Conservation (phyloP, 2,888 invertebrate genomes). For the Magallana nippona region DNA sequence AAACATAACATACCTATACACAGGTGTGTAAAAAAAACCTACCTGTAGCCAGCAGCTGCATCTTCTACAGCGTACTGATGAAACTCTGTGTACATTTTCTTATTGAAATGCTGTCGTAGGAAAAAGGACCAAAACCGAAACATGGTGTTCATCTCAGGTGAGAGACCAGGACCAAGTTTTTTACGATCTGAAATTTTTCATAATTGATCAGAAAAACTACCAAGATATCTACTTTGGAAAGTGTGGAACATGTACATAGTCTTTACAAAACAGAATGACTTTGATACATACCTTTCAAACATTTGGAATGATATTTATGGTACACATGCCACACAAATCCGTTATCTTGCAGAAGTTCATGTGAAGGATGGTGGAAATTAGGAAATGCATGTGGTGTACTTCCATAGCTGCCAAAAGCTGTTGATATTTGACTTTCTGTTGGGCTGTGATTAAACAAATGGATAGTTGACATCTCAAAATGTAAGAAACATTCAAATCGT, state of each 20-base stretch:
- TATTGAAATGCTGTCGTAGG: conserved; percentile 97
- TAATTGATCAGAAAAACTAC: too few relatives aligned
- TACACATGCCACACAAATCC: conserved; percentile 99
- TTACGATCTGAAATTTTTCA: conserved; percentile 88
- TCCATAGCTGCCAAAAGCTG: conserved; percentile 83
- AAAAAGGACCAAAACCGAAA: conserved; percentile 99
- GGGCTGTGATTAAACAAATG: conserved; percentile 60
- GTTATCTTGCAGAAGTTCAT: conserved; percentile 95
- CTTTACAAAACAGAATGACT: too few relatives aligned
- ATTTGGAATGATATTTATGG: conserved; percentile 96
- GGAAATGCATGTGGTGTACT: conserved; percentile 92
- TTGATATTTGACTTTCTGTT: conserved; percentile 70
- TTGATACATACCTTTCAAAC: conserved; percentile 87
- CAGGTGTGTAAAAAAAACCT: conserved; percentile 70
- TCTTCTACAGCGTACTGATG: conserved; percentile 95
- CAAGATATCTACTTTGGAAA: too few relatives aligned
- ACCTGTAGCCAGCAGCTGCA: conserved; percentile 93
- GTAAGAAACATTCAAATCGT: too few relatives aligned
- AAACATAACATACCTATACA: not conserved
- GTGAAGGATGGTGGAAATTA: conserved; percentile 97
- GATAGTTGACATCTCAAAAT: not conserved
- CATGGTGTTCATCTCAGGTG: conserved; percentile 99
- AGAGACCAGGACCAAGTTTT: conserved; percentile 94
- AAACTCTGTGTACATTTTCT: conserved; percentile 98
- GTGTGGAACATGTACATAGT: too few relatives aligned